Evolutionary conservation across 2,113 vertebrate species (phyloP).

Genomic region (Cacatua alba): DNA sequence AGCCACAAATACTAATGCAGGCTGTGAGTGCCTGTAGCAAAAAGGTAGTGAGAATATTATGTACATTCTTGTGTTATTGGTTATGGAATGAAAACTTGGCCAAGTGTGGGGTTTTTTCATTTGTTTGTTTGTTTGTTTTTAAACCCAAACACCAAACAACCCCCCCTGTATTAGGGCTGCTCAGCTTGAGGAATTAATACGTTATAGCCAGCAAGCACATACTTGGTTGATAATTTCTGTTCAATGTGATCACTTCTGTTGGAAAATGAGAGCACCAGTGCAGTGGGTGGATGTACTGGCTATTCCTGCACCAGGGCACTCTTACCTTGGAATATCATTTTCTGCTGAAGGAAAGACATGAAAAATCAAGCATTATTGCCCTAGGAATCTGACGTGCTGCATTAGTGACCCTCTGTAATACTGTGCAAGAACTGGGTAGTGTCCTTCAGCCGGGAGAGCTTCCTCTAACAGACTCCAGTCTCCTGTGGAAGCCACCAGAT

Average conservation of each 20-base stretch:
- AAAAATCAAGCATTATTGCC: neutral
- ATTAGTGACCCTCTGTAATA: neutral
- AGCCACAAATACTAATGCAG: neutral
- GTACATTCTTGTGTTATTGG: neutral
- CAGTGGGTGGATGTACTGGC: neutral
- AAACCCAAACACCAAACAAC: neutral
- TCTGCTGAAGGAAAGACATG: neutral
- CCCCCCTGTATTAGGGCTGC: rapidly evolving
- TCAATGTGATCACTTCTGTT: neutral
- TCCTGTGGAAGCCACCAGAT: neutral
- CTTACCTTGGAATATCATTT: neutral
- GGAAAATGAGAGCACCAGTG: neutral
- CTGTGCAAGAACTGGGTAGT: neutral
- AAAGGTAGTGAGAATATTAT: neutral
- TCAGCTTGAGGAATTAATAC: neutral
- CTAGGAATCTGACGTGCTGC: neutral
- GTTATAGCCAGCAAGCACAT: neutral
- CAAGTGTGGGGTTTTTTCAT: too few species aligned
- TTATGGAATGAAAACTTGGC: neutral
- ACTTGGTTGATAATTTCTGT: neutral
- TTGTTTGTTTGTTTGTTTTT: neutral
- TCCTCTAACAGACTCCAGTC: neutral
- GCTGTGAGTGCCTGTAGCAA: neutral
- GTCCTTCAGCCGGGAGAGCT: neutral
- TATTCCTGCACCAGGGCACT: neutral